Percentiles rank a stretch among this genome's conserved stretches.
Conservation (phyloP, 2,797 vertebrate genomes). For the Mastacembelus armatus region DNA sequence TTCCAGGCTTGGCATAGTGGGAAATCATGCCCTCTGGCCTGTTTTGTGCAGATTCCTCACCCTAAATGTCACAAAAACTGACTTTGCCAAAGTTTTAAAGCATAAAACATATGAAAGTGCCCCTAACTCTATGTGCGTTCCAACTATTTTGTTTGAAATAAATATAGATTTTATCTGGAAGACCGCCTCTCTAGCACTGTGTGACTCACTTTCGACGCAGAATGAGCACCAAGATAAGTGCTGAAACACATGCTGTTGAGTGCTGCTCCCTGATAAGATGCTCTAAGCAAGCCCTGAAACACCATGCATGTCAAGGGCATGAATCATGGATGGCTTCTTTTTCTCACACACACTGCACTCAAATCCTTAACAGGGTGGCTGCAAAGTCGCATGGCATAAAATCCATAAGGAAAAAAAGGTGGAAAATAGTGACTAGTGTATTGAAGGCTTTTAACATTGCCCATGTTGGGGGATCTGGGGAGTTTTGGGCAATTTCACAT, state of each 20-base stretch:
- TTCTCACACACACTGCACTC: constrained; percentile 16
- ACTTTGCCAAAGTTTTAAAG: constrained; percentile 56
- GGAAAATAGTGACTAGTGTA: constrained; percentile 49
- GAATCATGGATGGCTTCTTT: constrained; percentile 65
- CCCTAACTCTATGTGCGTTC: neutral
- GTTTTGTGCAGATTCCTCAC: constrained; percentile 18
- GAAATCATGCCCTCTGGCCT: constrained; percentile 18
- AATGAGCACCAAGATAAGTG: constrained; percentile 33
- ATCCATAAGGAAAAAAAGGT: constrained; percentile 59
- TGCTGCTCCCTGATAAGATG: constrained; percentile 67
- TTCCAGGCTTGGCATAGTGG: constrained; percentile 14
- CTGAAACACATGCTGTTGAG: constrained; percentile 19
- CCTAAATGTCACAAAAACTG: constrained; percentile 25
- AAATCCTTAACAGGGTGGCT: constrained; percentile 41
- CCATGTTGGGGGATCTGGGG: constrained; percentile 36
- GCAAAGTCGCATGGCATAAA: constrained; percentile 57
- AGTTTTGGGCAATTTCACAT: constrained; percentile 65
- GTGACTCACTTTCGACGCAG: constrained; percentile 39
- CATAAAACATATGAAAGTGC: constrained; percentile 3
- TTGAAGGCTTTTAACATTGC: constrained; percentile 56
- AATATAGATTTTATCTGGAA: constrained; percentile 57
- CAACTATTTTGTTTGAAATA: constrained; percentile 40
- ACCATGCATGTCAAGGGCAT: constrained; percentile 68
- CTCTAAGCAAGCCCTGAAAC: constrained; percentile 60
- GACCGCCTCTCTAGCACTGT: constrained; percentile 33